These are phyloP conservation scores for Montipora capitata DNA, from an alignment of 92 coral and sea anemone species.

Conservation along the genomic window DNA sequence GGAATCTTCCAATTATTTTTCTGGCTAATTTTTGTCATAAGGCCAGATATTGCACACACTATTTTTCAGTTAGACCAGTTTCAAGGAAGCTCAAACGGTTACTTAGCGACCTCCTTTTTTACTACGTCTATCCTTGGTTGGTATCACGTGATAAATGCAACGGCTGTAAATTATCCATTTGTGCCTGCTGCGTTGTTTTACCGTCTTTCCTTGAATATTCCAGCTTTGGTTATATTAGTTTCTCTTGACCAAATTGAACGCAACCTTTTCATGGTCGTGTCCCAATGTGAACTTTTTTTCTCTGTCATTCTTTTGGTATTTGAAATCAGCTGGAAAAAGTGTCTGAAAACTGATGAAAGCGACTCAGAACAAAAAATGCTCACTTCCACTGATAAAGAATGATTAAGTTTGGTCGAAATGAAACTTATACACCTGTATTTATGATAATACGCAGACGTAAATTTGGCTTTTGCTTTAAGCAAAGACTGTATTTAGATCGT, in stretches of 20 bases:
- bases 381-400: background rate
- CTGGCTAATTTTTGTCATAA: constrained; percentile 45
- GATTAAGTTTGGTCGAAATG: no score
- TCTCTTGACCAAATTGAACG: constrained; percentile 62
- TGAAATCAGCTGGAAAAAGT: background rate
- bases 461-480: no score
- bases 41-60: constrained; percentile 41
- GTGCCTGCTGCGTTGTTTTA: constrained; percentile 60
- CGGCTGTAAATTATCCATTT: constrained; percentile 33
- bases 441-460: no score
- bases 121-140: constrained; percentile 58
- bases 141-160: constrained; percentile 62
- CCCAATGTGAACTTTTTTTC: background rate
- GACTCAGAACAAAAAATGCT: constrained; percentile 18
- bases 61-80: constrained; percentile 42
- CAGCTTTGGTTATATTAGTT: constrained; percentile 27
- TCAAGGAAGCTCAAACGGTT: constrained; percentile 35
- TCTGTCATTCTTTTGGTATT: constrained; percentile 13
- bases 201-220: constrained; percentile 56
- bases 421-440: no score
- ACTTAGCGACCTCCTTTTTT: constrained; percentile 55
- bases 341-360: background rate
- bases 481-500: no score
- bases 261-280: constrained; percentile 17
- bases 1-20: constrained; percentile 52